phyloP scores from a whole-genome alignment of 2,113 vertebrate genomes.

The Psilopsiagon aurifrons region DNA sequence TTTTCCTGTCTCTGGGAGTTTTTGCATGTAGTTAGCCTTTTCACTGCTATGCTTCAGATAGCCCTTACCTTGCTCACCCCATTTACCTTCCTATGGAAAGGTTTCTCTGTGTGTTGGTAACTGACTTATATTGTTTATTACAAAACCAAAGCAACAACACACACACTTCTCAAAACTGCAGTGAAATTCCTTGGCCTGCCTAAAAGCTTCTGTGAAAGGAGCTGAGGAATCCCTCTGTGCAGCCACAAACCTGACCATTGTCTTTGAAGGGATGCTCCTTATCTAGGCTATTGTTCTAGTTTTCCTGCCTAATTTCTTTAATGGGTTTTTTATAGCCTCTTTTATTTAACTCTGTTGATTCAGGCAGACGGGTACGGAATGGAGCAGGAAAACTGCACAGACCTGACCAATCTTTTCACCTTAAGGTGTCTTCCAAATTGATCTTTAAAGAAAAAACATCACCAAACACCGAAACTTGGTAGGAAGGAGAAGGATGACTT shows the following conservation, averaged over 20 bases:
- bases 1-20: neutral
- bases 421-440: neutral
- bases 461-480: neutral
- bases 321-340: neutral
- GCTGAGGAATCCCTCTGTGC: neutral
- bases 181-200: neutral
- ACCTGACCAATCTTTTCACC: neutral
- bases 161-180: neutral
- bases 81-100: neutral
- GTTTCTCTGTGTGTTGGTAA: neutral
- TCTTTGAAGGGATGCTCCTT: neutral
- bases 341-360: neutral
- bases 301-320: conserved; percentile 6
- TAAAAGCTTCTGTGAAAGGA: neutral
- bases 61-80: neutral
- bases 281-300: neutral
- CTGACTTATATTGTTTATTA: neutral
- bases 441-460: neutral
- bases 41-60: neutral
- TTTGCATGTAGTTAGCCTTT: neutral
- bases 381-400: neutral
- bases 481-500: neutral
- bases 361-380: neutral
- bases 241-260: neutral
- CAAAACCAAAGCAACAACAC: neutral